phyloP scores from a whole-genome alignment of 2,888 invertebrate genomes.

The Litoditis marina region DNA sequence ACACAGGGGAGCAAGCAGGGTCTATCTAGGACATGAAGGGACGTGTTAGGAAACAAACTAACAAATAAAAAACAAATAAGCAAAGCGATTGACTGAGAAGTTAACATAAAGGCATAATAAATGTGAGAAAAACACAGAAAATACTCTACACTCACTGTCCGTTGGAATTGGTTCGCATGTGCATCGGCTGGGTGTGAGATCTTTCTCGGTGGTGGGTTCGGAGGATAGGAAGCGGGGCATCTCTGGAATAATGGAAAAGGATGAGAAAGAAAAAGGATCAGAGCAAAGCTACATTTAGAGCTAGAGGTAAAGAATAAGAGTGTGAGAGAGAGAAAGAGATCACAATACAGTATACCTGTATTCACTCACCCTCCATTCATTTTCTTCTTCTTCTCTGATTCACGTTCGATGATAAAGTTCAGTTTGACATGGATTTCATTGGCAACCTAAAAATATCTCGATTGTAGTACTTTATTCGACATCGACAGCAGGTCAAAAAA shows the following conservation, averaged over 20 bases:
- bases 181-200: constrained; percentile 13
- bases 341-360: too few relatives aligned
- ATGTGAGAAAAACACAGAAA: too few relatives aligned
- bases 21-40: not conserved
- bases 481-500: too few relatives aligned
- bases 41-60: not conserved
- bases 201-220: constrained; percentile 13
- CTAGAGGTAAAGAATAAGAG: too few relatives aligned
- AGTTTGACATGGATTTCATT: constrained; percentile 9
- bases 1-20: not conserved
- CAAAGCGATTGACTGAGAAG: not conserved
- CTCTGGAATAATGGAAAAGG: too few relatives aligned
- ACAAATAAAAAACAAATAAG: not conserved
- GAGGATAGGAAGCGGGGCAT: too few relatives aligned
- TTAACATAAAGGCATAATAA: too few relatives aligned
- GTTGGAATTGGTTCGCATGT: constrained; percentile 1
- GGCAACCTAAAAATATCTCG: constrained; percentile 12
- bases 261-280: too few relatives aligned
- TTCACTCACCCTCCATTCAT: constrained; percentile 11
- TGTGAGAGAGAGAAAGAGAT: too few relatives aligned
- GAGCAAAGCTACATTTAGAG: too few relatives aligned
- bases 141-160: constrained; percentile 17
- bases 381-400: constrained; percentile 13
- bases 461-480: too few relatives aligned
- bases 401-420: constrained; percentile 15